These are phyloP conservation scores for Falco punctatus DNA, from an alignment of 2,113 vertebrate genomes.

Conservation along the genomic window DNA sequence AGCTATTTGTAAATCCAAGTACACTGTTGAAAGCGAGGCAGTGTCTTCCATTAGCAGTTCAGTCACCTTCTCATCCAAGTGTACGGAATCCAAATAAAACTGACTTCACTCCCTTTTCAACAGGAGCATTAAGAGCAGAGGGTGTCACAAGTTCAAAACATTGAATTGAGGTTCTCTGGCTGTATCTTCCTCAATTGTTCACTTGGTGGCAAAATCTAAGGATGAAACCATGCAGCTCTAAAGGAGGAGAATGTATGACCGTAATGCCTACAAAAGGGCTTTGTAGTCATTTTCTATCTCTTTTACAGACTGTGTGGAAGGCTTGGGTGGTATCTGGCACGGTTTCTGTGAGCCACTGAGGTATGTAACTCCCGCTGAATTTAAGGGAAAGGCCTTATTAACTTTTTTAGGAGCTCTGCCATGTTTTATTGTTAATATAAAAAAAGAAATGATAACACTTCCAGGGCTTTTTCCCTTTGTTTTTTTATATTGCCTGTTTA, in stretches of 20 bases:
- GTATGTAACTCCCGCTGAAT: neutral
- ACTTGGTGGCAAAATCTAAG: neutral
- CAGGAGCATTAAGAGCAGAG: neutral
- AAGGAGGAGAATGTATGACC: neutral
- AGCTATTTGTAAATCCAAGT: neutral
- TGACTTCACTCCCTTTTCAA: neutral
- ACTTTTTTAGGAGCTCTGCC: neutral
- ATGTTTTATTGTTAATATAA: neutral
- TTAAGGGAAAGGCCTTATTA: neutral
- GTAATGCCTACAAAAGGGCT: neutral
- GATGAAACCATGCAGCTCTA: neutral
- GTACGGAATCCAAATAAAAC: neutral
- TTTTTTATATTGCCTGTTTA: neutral
- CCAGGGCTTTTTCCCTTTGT: accelerated
- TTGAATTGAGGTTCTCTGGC: neutral
- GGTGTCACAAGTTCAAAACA: neutral
- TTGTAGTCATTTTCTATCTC: neutral
- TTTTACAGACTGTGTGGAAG: neutral
- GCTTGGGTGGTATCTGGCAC: neutral
- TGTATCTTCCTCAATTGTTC: neutral
- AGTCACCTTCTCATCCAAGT: neutral
- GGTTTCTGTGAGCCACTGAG: neutral
- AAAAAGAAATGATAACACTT: neutral
- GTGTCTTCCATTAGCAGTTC: neutral
- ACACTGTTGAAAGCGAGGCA: accelerated